Evolutionary conservation across 1,140 invertebrate genomes (phyloP).

Genomic region (Venustaconcha ellipsiformis): DNA sequence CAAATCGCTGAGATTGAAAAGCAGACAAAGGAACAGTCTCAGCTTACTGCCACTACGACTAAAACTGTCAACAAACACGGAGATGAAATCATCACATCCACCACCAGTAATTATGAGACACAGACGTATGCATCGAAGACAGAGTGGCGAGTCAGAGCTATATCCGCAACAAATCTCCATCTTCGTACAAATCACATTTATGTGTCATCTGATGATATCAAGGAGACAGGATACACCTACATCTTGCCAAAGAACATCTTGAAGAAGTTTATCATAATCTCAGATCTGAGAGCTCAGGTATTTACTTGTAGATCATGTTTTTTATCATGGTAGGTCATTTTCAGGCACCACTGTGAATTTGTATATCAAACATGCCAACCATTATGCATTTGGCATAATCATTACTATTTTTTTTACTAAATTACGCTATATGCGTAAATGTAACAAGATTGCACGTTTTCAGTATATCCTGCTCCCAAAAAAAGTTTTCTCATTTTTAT

Average conservation of each 20-base stretch:
- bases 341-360: too few relatives aligned
- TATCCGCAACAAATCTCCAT: constrained; percentile 98
- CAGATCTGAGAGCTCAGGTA: constrained; percentile 94
- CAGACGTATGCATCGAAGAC: constrained; percentile 98
- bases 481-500: too few relatives aligned
- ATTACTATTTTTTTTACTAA: too few relatives aligned
- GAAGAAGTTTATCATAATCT: constrained; percentile 99
- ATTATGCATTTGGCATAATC: too few relatives aligned
- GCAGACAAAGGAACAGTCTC: constrained; percentile 99
- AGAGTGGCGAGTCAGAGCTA: constrained; percentile 98
- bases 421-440: too few relatives aligned
- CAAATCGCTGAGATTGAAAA: constrained; percentile 99
- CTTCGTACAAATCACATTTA: constrained; percentile 99
- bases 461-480: too few relatives aligned
- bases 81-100: constrained; percentile 99
- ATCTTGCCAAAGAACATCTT: constrained; percentile 98
- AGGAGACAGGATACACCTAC: constrained; percentile 99
- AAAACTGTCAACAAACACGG: constrained; percentile 99
- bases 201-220: constrained; percentile 98
- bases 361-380: too few relatives aligned
- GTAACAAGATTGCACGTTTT: too few relatives aligned
- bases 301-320: not conserved
- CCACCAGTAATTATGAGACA: constrained; percentile 99
- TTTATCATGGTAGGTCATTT: too few relatives aligned
- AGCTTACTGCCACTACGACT: constrained; percentile 97